Percentiles rank a stretch among this genome's conserved stretches.
Evolutionary conservation across 2,113 vertebrate genomes (phyloP).

Genomic region (Formicarius rufipectus): DNA sequence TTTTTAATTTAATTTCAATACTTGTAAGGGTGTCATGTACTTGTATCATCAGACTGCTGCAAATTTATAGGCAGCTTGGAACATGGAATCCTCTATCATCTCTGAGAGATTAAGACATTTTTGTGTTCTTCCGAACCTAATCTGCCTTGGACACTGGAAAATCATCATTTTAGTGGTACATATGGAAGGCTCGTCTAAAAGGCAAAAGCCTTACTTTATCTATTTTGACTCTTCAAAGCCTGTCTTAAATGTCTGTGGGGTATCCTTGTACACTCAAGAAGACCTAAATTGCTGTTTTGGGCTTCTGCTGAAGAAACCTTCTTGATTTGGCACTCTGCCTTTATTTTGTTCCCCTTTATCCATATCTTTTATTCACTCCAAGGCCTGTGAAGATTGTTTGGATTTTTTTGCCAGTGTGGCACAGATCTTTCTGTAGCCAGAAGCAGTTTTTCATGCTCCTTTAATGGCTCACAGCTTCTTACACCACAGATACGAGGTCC

Average conservation of each 20-base stretch:
- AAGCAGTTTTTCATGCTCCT: neutral
- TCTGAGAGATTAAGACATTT: neutral
- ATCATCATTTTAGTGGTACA: neutral
- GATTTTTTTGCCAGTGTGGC: neutral
- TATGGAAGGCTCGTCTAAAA: neutral
- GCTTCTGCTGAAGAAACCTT: neutral
- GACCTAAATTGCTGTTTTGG: neutral
- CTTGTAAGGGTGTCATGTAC: neutral
- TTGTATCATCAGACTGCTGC: neutral
- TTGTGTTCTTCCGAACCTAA: neutral
- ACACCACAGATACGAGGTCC: neutral
- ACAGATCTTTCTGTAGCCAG: neutral
- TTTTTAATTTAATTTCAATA: slow-evolving; percentile 41
- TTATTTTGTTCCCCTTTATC: neutral
- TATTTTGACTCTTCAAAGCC: neutral
- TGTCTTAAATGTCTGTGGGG: neutral
- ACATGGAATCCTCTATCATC: neutral
- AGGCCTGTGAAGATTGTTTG: neutral
- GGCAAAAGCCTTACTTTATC: neutral
- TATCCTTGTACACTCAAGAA: neutral
- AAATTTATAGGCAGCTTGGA: neutral
- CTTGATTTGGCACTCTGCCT: neutral
- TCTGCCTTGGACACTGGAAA: neutral
- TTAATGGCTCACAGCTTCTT: neutral
- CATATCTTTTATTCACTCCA: neutral